Base-by-base conservation (phyloP, 2,888 invertebrate genomes). In the Cantharis nigra region DNA sequence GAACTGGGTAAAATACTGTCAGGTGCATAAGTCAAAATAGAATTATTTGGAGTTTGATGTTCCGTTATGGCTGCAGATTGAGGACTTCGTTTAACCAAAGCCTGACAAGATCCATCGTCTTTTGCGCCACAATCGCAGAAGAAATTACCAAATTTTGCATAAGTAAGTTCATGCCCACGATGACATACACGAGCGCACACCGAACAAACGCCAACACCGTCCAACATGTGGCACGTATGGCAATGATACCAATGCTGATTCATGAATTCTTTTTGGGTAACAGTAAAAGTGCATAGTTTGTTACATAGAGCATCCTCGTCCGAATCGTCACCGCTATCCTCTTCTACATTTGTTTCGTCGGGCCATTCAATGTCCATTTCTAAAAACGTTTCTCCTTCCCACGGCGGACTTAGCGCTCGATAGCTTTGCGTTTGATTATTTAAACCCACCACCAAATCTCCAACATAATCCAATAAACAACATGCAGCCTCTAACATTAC, bases 51-150 rank as follows among this genome's bases (percentile, higher is more conserved):
- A 4, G 30, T 70, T 5, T 80, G 69, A 23, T 78, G 80, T 4
- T 81, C 77, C 9, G 85, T 83, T 72, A 79, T 87, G 9, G 86
- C 85, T 49, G 49, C 49, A 9, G 87, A 89, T 82, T 92, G 92
- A 1, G 91, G 91, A 81, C 90, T 92, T 5, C 94, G 89, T 84
- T 93, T 93, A 0, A 91, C 90, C 76, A 92, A 85, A 1, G 92
- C 92, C 85, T 93, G 92, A 83, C 95, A 95, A 1, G 93, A 92
- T 0, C 93, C 93, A 85, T 97, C 97, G 71, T 97, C 97, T 87
- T 98, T 98, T 0, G 98, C 98, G 2, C 99, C 99, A 87, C 99
- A 99, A 88, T 99, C 99, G 86, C 99, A 99, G 91, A 99, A 99
- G 91, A 99, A 99, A 86, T 98, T 98, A 0, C 99, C 99, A 87